Evolutionary conservation across 2,888 invertebrate species (phyloP), one percentile per base, ranked within the genome.

Genomic region (Entomobrya proxima): DNA sequence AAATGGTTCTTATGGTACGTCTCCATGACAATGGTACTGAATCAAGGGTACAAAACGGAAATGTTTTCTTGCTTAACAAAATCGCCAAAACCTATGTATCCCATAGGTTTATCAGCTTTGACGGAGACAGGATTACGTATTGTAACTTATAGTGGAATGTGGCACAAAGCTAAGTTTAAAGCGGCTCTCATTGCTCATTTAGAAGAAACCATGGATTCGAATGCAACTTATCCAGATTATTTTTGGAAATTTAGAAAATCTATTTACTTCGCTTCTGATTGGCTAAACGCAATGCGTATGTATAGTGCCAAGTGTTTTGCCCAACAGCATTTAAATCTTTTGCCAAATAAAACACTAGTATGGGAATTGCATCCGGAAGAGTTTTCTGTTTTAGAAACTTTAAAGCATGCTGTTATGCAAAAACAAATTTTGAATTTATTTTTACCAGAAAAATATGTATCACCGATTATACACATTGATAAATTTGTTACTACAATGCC

Each of bases 11-110:
- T 81, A 11, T 81, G 80, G 80, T 44, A 2, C 4, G 2, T 64
- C 27, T n/a, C 7, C 1, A 55, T 58, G 55, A 37, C 37, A 5
- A 37, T 32, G 3, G 35, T 64, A 2, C 2, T 55, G 11, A 58
- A 40, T 30, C 40, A 58, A 21, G 58, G 21, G 0, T 81, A 81
- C 30, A 81, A 72, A 27, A 72, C 72, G 18, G 58, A 40, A 18
- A 35, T 81, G 40, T 81, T 69, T 37, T 81, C 80, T 30, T 72
- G 24, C 40, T 24, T 81, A 37, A 81, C 80, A 30, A 81, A 55
- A 32, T 24, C 69, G 0, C 21, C 52, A 0, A 9, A 47, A 18
- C 55, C 58, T 15, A 55, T 5, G 11, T 37, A 30, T 40, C 80
- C 80, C 2, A 18, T 1, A 27, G 30, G 24, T 3, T 72, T 81